Evolutionary conservation across 2,888 invertebrate species (phyloP), one percentile per base, ranked within the genome.

Genomic region (Crocallis elinguaria): DNA sequence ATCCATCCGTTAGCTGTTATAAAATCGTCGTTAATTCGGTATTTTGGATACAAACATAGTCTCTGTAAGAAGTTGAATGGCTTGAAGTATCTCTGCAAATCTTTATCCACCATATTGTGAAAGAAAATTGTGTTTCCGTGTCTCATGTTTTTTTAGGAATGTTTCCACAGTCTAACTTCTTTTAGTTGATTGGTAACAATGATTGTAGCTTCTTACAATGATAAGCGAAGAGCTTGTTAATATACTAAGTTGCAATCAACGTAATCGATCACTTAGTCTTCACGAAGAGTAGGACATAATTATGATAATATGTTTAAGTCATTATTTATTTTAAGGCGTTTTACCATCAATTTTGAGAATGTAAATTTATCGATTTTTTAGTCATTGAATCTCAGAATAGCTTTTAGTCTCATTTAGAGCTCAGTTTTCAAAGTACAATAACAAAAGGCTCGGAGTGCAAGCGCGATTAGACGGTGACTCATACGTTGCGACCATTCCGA

Each of bases 1-100:
- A 43, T 9, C 23, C 30, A 23, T 12, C 49, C 37, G 11, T 30
- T 43, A 0, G 42, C 30, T 8, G 17, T 9, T 2, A 49, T 30
- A 25, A 43, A 43, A 17, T 30, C 23, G 12, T 49, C 49, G 23
- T 43, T 49, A 7, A 43, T 25, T 1, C 17, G n/a, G 11, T 50
- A 50, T 32, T 44, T 50, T 7, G 43, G 43, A 25, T 1, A 29
- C 0, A 44, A 17, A 4, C 13, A 3, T 8, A 50, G 0, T 3
- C 4, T 7, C 23, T 50, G 50, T 3, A 38, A 4, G 4, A 50
- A n/a, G 17, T 50, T 38, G 8, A 44, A 43, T 13, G 25, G 25
- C 1, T 6, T 43, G 13, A 50, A 50, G 19, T 43, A 50, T 5
- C 4, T 38, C 23, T 30, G 16, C 21, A 50, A 37, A 2, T 50